These are phyloP conservation scores for Antheraea mylitta DNA, from an alignment of 1,140 invertebrate genomes.

Conservation along the genomic window DNA sequence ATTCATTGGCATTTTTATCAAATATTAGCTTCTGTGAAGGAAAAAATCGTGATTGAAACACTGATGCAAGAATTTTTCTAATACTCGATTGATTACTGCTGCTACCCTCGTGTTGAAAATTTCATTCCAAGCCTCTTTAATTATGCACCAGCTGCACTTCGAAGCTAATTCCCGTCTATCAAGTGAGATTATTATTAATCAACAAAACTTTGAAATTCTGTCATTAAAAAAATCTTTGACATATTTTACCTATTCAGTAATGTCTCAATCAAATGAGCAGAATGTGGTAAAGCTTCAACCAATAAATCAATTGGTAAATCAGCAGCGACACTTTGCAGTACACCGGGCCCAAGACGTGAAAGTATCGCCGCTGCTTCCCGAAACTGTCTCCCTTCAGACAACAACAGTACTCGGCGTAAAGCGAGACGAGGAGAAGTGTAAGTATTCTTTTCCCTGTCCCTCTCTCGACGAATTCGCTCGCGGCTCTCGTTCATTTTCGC, in stretches of 20 bases:
- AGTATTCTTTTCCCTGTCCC: conserved; percentile 79
- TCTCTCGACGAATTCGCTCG: conserved; percentile 79
- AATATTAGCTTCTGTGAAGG: too few relatives aligned
- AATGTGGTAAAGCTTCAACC: conserved; percentile 92
- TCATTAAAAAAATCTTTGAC: too few relatives aligned
- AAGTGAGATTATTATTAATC: too few relatives aligned
- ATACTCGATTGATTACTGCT: too few relatives aligned
- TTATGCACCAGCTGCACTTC: too few relatives aligned
- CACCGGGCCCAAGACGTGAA: conserved; percentile 85
- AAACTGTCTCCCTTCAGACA: conserved; percentile 89
- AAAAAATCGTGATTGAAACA: too few relatives aligned
- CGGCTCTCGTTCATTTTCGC: conserved; percentile 79
- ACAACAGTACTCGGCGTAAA: conserved; percentile 84
- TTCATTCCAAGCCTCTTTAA: too few relatives aligned
- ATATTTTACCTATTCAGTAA: conserved; percentile 85
- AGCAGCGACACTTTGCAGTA: conserved; percentile 84
- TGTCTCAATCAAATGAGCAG: conserved; percentile 90
- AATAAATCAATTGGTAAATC: conserved; percentile 93
- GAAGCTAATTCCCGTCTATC: too few relatives aligned
- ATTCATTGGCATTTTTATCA: too few relatives aligned
- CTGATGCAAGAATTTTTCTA: too few relatives aligned
- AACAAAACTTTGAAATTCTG: too few relatives aligned
- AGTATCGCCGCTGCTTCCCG: conserved; percentile 89
- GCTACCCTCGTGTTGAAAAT: too few relatives aligned
- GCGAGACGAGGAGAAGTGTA: conserved; percentile 87